phyloP scores from a whole-genome alignment of 2,888 invertebrate genomes.

The Hirtodrosophila alboralis region DNA sequence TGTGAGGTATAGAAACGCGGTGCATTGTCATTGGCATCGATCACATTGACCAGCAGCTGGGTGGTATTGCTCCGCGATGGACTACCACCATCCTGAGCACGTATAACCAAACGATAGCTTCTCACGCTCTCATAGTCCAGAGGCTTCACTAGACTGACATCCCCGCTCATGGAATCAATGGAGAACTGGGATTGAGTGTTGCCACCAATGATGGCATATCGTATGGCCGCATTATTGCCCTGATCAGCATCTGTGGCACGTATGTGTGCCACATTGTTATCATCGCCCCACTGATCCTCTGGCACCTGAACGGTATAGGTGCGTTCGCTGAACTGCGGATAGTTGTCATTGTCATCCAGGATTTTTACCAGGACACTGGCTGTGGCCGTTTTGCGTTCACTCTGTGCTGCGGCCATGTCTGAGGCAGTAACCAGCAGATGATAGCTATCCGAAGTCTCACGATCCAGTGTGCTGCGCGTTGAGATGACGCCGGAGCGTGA shows the following conservation, averaged over 20 bases:
- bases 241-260: conserved; percentile 96
- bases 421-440: conserved; percentile 93
- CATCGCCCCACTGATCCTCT: conserved; percentile 94
- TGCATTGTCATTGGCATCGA: conserved; percentile 97
- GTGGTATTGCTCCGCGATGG: conserved; percentile 97
- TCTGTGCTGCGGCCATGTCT: conserved; percentile 92
- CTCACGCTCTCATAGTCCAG: conserved; percentile 95
- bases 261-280: conserved; percentile 92
- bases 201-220: conserved; percentile 97
- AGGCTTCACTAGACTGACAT: conserved; percentile 93
- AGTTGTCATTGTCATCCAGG: conserved; percentile 96
- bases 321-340: conserved; percentile 95
- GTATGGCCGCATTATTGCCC: conserved; percentile 95
- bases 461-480: conserved; percentile 91
- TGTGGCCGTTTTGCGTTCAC: conserved; percentile 91
- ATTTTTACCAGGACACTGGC: conserved; percentile 93
- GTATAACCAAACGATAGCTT: conserved; percentile 93
- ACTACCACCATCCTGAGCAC: conserved; percentile 98
- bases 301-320: conserved; percentile 94
- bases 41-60: conserved; percentile 94
- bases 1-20: conserved; percentile 96
- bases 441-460: conserved; percentile 94
- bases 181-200: conserved; percentile 97
- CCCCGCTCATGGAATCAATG: conserved; percentile 96
- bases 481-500: conserved; percentile 93